Conservation (phyloP, 2,797 vertebrate genomes). For the Ctenochaetus hawaiiensis region DNA sequence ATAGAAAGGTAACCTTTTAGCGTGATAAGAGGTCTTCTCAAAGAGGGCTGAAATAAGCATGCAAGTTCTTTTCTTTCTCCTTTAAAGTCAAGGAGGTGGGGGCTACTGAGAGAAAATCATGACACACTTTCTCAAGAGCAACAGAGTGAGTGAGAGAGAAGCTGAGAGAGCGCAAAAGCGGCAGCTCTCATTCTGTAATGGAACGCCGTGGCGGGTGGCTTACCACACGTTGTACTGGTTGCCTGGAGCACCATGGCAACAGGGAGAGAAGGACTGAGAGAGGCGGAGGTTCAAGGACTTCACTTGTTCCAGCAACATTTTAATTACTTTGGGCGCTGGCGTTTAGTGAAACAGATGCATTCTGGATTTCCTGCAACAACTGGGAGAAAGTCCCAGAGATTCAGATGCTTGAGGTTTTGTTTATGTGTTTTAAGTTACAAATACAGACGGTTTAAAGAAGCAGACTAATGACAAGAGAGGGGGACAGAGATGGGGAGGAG, state of each 20-base stretch:
- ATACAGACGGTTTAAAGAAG: slow-evolving; percentile 41
- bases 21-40: slow-evolving; percentile 33
- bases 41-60: slow-evolving; percentile 42
- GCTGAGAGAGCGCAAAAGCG: slow-evolving; percentile 49
- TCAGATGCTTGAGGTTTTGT: not conserved
- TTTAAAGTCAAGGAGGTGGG: slow-evolving; percentile 46
- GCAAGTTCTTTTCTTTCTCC: slow-evolving; percentile 21
- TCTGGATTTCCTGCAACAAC: slow-evolving; percentile 49
- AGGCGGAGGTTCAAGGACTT: slow-evolving; percentile 83
- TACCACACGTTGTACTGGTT: slow-evolving; percentile 62
- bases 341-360: slow-evolving; percentile 75
- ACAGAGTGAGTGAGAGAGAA: slow-evolving; percentile 26
- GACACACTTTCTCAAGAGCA: slow-evolving; percentile 58
- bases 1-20: slow-evolving; percentile 28
- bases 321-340: slow-evolving; percentile 75
- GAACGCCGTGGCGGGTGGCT: slow-evolving; percentile 66
- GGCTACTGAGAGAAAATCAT: slow-evolving; percentile 51
- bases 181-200: slow-evolving; percentile 65
- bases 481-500: slow-evolving; percentile 3
- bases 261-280: slow-evolving; percentile 64
- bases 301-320: slow-evolving; percentile 81
- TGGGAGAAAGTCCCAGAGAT: slow-evolving; percentile 43
- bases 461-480: slow-evolving; percentile 48
- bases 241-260: slow-evolving; percentile 85
- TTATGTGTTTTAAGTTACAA: slow-evolving; percentile 27